These are phyloP conservation scores for Monopterus albus DNA, from an alignment of 2,113 vertebrate genomes.

Conservation along the genomic window DNA sequence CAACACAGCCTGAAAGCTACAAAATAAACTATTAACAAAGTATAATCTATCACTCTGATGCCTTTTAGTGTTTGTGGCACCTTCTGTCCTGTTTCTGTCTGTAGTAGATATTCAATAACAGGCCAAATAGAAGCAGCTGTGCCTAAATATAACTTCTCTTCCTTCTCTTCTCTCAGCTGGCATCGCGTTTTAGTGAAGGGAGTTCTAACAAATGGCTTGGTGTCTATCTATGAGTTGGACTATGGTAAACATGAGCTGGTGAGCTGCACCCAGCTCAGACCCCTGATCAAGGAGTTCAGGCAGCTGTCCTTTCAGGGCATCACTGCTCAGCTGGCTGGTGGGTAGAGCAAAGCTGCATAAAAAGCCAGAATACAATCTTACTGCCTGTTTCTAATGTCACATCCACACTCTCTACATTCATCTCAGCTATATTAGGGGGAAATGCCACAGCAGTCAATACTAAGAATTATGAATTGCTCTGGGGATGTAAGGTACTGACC, in stretches of 20 bases:
- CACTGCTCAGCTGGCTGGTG: slow-evolving; percentile 95
- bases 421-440: too few relatives aligned
- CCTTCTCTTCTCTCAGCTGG: slow-evolving; percentile 84
- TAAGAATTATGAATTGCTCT: too few relatives aligned
- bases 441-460: neutral
- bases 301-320: slow-evolving; percentile 94
- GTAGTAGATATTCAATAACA: neutral
- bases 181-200: slow-evolving; percentile 93
- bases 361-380: neutral
- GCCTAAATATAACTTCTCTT: neutral
- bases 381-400: neutral
- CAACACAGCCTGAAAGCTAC: neutral
- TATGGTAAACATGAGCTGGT: slow-evolving; percentile 95
- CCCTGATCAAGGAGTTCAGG: slow-evolving; percentile 87
- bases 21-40: too few relatives aligned
- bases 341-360: slow-evolving; percentile 5
- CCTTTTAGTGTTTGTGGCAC: neutral
- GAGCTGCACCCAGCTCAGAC: slow-evolving; percentile 85
- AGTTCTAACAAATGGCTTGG: slow-evolving; percentile 89
- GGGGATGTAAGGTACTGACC: too few relatives aligned
- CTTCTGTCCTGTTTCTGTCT: neutral
- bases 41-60: neutral
- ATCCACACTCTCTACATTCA: neutral
- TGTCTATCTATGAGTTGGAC: slow-evolving; percentile 94
- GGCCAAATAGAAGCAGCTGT: neutral